Evolutionary conservation across 2,113 vertebrate genomes (phyloP).

Genomic region (Corythornis vintsioides): DNA sequence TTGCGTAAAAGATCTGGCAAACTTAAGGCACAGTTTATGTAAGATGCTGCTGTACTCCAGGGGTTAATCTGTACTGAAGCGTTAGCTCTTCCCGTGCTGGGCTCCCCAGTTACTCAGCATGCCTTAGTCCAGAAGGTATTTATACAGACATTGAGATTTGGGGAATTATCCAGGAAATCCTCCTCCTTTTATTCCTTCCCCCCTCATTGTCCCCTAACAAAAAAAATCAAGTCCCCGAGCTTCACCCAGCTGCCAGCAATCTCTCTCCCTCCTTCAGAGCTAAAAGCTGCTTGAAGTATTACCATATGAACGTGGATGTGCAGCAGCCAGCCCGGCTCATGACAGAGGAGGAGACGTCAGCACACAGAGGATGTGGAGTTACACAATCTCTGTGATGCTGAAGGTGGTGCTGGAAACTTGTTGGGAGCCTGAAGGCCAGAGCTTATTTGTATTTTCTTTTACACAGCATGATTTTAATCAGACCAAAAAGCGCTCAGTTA

Average conservation of each 20-base stretch:
- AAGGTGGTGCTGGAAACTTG: not conserved
- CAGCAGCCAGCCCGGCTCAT: conserved; percentile 5
- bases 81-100: not conserved
- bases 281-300: conserved; percentile 38
- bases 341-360: conserved; percentile 11
- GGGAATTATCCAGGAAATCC: not conserved
- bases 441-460: conserved; percentile 46
- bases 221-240: not conserved
- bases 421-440: conserved; percentile 24
- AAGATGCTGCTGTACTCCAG: not conserved
- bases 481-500: not conserved
- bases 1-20: not conserved
- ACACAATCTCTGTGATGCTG: conserved; percentile 9
- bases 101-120: not conserved
- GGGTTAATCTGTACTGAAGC: not conserved
- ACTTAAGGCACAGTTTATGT: not conserved
- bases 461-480: conserved; percentile 40
- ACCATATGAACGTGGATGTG: not conserved
- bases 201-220: not conserved
- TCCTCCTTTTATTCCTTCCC: not conserved
- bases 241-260: not conserved
- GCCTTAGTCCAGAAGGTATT: not conserved
- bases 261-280: not conserved
- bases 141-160: not conserved
- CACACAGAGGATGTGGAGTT: not conserved